Evolutionary conservation across 2,113 vertebrate species (phyloP).

Genomic region (Lampris megalopsis): DNA sequence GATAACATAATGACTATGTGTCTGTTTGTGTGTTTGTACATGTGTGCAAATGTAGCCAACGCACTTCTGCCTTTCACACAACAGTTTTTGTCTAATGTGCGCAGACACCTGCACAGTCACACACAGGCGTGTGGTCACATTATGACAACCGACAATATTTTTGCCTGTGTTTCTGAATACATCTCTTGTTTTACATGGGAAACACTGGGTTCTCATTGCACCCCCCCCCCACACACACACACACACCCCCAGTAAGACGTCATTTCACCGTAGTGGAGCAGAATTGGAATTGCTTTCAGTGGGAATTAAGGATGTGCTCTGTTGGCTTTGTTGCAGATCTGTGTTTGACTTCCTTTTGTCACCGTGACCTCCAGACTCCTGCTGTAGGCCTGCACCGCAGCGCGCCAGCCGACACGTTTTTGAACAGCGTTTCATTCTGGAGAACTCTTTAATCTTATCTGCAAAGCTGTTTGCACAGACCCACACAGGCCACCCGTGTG

Average conservation of each 20-base stretch:
- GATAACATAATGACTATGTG: constrained; percentile 42
- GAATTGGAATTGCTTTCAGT: constrained; percentile 59
- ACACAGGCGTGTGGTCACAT: too few species aligned
- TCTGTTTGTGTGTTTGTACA: not conserved
- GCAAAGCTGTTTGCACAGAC: constrained; percentile 15
- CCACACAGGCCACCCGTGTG: not conserved
- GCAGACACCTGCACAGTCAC: too few species aligned
- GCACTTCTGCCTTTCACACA: not conserved
- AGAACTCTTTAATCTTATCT: constrained; percentile 9
- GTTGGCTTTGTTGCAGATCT: constrained; percentile 28
- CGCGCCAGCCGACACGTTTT: not conserved
- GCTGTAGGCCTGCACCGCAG: too few species aligned
- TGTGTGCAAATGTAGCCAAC: not conserved
- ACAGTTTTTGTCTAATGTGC: too few species aligned
- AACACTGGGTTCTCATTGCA: too few species aligned
- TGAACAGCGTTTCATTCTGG: constrained; percentile 17
- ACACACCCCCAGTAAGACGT: constrained; percentile 9
- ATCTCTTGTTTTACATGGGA: too few species aligned
- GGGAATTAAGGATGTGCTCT: constrained; percentile 50
- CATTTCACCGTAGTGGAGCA: constrained; percentile 25
- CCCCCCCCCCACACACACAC: too few species aligned
- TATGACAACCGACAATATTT: too few species aligned
- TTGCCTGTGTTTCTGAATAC: too few species aligned
- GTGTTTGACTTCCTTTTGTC: constrained; percentile 43
- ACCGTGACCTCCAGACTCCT: constrained; percentile 26